Evolutionary conservation across 53 echinoderm and acorn worm species (phyloP).

Genomic region (Astropecten irregularis): DNA sequence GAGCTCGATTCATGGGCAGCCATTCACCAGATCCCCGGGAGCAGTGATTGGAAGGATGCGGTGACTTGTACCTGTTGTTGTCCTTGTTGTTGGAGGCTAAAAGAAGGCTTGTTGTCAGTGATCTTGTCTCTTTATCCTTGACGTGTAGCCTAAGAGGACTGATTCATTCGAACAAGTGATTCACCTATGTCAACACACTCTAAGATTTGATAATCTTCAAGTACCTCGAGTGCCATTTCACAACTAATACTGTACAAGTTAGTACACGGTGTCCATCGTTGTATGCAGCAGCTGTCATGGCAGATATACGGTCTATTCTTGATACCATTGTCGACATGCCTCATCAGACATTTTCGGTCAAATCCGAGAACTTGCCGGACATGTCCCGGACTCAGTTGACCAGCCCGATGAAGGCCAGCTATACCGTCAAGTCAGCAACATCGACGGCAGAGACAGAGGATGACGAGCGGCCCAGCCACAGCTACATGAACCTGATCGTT

Average conservation of each 20-base stretch:
- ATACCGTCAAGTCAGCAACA: background rate
- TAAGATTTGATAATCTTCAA: slow-evolving; percentile 5
- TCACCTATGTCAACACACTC: background rate
- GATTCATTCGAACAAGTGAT: slow-evolving; percentile 22
- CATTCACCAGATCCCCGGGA: background rate
- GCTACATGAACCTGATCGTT: slow-evolving; percentile 39
- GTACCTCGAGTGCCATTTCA: background rate
- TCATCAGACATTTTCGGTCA: no score
- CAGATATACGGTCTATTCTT: slow-evolving; percentile 17
- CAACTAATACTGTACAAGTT: no score
- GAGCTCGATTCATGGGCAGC: slow-evolving; percentile 10
- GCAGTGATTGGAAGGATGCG: background rate
- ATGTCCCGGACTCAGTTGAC: no score
- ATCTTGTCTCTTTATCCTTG: slow-evolving; percentile 22
- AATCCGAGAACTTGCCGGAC: no score
- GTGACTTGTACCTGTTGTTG: background rate
- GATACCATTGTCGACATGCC: no score
- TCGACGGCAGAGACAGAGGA: background rate
- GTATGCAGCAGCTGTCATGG: background rate
- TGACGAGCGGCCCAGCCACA: slow-evolving; percentile 33
- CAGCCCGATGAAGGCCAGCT: background rate
- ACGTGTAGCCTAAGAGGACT: background rate
- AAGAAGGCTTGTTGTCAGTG: background rate
- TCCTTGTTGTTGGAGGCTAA: slow-evolving; percentile 5
- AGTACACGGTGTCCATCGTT: no score